A percentile compares a stretch with the other conserved stretches of the same genome.
These are phyloP conservation scores for Lasioglossum pauxillum DNA, from an alignment of 2,888 invertebrate species.

Conservation along the genomic window DNA sequence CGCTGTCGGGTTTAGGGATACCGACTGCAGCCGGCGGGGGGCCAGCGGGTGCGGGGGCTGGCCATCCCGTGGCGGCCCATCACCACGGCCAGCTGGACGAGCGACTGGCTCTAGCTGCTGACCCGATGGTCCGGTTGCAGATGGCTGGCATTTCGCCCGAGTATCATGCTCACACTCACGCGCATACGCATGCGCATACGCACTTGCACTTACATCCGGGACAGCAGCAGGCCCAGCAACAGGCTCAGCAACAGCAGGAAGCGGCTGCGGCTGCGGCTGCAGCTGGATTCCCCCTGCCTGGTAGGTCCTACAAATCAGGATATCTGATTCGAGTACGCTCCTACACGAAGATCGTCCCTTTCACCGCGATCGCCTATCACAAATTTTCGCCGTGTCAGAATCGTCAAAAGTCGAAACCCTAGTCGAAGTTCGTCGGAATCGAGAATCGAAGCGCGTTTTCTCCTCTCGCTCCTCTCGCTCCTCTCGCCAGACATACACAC, in stretches of 20 bases:
- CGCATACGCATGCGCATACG: constrained; percentile 96
- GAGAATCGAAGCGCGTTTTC: not conserved
- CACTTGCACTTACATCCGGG: constrained; percentile 94
- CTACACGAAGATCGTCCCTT: constrained; percentile 60
- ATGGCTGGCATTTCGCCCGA: constrained; percentile 96
- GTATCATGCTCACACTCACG: constrained; percentile 96
- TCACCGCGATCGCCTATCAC: constrained; percentile 36
- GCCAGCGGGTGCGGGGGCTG: constrained; percentile 85
- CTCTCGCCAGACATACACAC: not conserved
- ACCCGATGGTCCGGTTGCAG: constrained; percentile 96
- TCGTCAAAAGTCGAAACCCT: not conserved
- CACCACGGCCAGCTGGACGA: constrained; percentile 90
- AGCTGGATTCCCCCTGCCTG: constrained; percentile 85
- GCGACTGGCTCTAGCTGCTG: constrained; percentile 93
- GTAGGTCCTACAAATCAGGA: constrained; percentile 81
- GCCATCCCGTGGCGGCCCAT: constrained; percentile 86
- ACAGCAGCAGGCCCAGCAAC: constrained; percentile 88
- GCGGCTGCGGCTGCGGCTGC: constrained; percentile 81
- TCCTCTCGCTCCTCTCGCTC: not conserved
- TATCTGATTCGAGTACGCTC: constrained; percentile 71
- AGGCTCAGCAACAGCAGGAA: constrained; percentile 89
- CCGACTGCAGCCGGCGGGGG: constrained; percentile 82
- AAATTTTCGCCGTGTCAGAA: not conserved
- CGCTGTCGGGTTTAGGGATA: constrained; percentile 84
- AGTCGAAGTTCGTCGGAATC: not conserved